Evolutionary conservation across 2,888 invertebrate genomes (phyloP), one percentile per base, ranked within the genome.

Genomic region (Lasioglossum pauxillum): DNA sequence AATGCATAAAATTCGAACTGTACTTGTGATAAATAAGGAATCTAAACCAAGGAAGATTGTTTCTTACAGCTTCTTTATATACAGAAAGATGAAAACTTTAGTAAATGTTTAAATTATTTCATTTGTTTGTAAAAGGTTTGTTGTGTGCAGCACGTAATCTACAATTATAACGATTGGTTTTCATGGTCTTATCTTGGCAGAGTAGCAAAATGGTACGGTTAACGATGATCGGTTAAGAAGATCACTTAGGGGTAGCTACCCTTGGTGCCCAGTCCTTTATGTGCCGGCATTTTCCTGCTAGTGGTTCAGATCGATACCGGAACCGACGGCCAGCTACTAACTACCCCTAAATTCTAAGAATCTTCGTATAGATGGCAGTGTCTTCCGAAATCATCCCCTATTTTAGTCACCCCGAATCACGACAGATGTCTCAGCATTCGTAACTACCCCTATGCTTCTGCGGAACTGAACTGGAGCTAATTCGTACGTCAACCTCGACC

Each of bases 211-310:
- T 73, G 5, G 14, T 44, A 19, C 31, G 23, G 53, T 90, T 90
- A 90, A 79, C 90, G 84, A 74, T 93, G 80, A 94, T 94, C 95
- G 94, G 95, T 95, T 92, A 94, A 89, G 93, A 94, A 94, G 94
- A 91, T 90, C 85, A 82, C 92, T 71, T n/a, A 41, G 84, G 83
- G 80, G 78, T 84, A 73, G 76, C 78, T 77, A 72, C 84, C 75
- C 76, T 76, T 10, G 82, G 77, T 81, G 84, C 44, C 49, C 75
- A n/a, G 69, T 77, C 74, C 57, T 69, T 73, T 73, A 46, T 75
- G 53, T 46, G 60, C 44, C 46, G 38, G 71, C 75, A 83, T 85
- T 86, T 83, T 67, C 27, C 71, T 60, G 73, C 77, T 84, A 85
- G 80, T 82, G 44, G 83, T 82, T 16, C 27, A 76, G 86, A 93